Conservation (phyloP, 2,113 vertebrate species). For the Muntiacus reevesi region DNA sequence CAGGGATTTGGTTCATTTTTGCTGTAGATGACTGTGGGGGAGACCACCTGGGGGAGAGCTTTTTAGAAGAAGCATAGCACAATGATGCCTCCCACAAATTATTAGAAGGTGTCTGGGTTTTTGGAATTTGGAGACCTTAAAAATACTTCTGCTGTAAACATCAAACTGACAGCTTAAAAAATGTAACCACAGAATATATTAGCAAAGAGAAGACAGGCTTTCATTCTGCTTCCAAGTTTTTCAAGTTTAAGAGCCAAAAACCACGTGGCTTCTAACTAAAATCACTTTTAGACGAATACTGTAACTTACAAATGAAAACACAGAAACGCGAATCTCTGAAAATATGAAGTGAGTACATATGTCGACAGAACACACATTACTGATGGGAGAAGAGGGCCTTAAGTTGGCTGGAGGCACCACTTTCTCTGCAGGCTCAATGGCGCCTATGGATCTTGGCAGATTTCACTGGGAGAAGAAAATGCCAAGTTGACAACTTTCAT, state of each 20-base stretch:
- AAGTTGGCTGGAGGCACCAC: not conserved
- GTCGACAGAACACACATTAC: not conserved
- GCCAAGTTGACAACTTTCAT: not conserved
- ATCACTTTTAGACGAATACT: not conserved
- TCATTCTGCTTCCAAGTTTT: not conserved
- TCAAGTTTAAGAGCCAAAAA: not conserved
- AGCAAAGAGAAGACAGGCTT: not conserved
- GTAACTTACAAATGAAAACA: not conserved
- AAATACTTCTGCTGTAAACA: not conserved
- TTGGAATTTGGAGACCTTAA: not conserved
- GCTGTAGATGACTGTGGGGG: not conserved
- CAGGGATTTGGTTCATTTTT: not conserved
- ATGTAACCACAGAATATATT: not conserved
- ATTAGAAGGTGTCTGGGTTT: not conserved
- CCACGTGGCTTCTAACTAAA: not conserved
- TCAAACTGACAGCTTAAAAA: not conserved
- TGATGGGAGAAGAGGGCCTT: not conserved
- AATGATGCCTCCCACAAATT: not conserved
- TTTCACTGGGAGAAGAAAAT: slow-evolving; percentile 31
- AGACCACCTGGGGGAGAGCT: not conserved
- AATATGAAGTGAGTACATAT: not conserved
- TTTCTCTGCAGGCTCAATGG: not conserved
- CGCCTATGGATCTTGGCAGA: not conserved
- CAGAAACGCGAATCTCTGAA: not conserved
- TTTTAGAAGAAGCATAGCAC: not conserved